Base-by-base conservation (phyloP, 2,888 invertebrate species). In the Leptodirus hochenwartii region DNA sequence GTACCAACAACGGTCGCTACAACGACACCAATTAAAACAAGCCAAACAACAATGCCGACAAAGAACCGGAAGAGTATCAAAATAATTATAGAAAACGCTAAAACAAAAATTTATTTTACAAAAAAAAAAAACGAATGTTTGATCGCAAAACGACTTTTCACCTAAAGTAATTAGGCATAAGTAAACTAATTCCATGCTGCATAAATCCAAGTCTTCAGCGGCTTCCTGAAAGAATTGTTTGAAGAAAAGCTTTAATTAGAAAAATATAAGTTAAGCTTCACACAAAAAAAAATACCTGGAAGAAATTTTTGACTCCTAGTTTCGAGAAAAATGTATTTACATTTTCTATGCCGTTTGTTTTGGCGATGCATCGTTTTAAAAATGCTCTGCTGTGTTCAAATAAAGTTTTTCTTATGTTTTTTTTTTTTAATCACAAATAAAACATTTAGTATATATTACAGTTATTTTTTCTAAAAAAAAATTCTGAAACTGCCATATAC, bases 1-100 rank as follows among this genome's bases (percentile, higher is more conserved):
- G 71, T 65, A 20, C 60, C 66, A 9, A 50, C 59, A 15, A 68
- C 41, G 30, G 62, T 59, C 12, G 60, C 60, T 5, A 63, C 20
- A 6, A 61, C 53, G 5, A 61, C 60, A 8, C 62, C 61, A 23
- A 62, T 45, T 12, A 73, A 50, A 11, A 71, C 58, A n/a, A 66
- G 43, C 64, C 72, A 74, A 34, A 74, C 64, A 10, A 74, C 58
- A 32, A 67, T 47, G 28, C 62, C 64, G 12, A 66, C 69, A 34
- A 69, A 47, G 43, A 59, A 69, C 36, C 69, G 53, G 36, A 69
- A 60, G 15, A 70, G 50, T 10, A 66, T 40, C 32, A 69, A 48
- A 29, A 70, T 54, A 2, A 62, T 37, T 23, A 64, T 42, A 1
- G 70, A 66, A 31, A 66, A 50, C n/a, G 50, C 68, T 66, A 47